Conservation (phyloP, 2,113 vertebrate genomes). For the Clupea harengus region DNA sequence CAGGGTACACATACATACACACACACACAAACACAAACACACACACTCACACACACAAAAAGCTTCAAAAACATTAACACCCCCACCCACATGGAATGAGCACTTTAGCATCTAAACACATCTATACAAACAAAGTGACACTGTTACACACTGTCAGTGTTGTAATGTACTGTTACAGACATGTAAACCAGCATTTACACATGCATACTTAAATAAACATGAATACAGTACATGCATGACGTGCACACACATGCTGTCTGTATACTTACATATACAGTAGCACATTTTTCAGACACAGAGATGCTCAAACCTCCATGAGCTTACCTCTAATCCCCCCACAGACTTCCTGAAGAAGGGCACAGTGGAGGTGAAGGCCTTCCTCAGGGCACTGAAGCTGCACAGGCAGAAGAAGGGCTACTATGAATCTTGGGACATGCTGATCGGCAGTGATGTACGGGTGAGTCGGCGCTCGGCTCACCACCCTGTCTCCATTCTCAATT, state of each 20-base stretch:
- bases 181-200: too few species aligned
- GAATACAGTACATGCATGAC: not conserved
- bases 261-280: too few species aligned
- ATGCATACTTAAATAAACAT: too few species aligned
- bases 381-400: slow-evolving; percentile 85
- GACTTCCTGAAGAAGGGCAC: slow-evolving; percentile 85
- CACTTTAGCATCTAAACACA: too few species aligned
- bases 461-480: not conserved
- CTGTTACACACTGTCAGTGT: too few species aligned
- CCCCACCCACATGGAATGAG: not conserved
- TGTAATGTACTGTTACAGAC: too few species aligned
- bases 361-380: slow-evolving; percentile 80
- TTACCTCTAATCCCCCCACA: slow-evolving; percentile 42
- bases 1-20: slow-evolving; percentile 67
- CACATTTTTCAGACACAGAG: too few species aligned
- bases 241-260: too few species aligned
- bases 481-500: not conserved
- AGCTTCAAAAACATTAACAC: too few species aligned
- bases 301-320: too few species aligned
- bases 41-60: not conserved
- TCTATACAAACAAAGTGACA: too few species aligned
- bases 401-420: slow-evolving; percentile 82
- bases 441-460: slow-evolving; percentile 83
- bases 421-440: slow-evolving; percentile 81
- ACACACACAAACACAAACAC: not conserved